A percentile compares a stretch with the other conserved stretches of the same genome.
Evolutionary conservation across 2,797 vertebrate species (phyloP).

Genomic region (Pagetopsis macropterus): DNA sequence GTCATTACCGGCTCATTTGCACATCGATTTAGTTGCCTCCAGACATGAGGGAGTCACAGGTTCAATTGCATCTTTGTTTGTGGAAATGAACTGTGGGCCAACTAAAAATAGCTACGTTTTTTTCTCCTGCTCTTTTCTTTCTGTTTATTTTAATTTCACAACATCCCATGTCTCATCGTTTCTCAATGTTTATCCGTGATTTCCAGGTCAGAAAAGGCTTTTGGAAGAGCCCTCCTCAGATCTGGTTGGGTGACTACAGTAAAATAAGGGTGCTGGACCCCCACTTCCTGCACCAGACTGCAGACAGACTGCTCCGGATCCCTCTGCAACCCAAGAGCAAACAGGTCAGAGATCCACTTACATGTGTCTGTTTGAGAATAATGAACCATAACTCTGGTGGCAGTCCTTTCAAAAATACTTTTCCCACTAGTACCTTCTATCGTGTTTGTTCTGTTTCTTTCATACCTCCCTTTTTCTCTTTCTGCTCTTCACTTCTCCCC

Average conservation of each 20-base stretch:
- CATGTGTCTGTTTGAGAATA: background rate
- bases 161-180: constrained; percentile 16
- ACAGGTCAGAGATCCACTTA: constrained; percentile 79
- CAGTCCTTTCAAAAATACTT: background rate
- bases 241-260: constrained; percentile 87
- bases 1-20: constrained; percentile 75
- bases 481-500: constrained; percentile 44
- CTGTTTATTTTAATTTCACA: constrained; percentile 3
- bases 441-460: constrained; percentile 28
- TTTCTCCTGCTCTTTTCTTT: constrained; percentile 2
- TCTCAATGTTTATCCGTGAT: constrained; percentile 18
- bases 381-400: background rate
- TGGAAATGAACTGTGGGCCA: constrained; percentile 29
- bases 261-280: constrained; percentile 92
- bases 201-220: constrained; percentile 90
- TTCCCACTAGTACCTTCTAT: constrained; percentile 31
- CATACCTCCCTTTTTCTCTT: constrained; percentile 9
- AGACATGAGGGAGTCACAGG: constrained; percentile 41
- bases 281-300: constrained; percentile 90
- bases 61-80: constrained; percentile 52
- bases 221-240: constrained; percentile 92
- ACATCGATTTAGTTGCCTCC: constrained; percentile 58
- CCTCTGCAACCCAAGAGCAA: constrained; percentile 81
- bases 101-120: constrained; percentile 4
- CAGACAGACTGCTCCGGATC: constrained; percentile 87